A percentile compares a stretch with the other conserved stretches of the same genome.
Conservation (phyloP, 2,113 vertebrate genomes). For the Anseranas semipalmata region DNA sequence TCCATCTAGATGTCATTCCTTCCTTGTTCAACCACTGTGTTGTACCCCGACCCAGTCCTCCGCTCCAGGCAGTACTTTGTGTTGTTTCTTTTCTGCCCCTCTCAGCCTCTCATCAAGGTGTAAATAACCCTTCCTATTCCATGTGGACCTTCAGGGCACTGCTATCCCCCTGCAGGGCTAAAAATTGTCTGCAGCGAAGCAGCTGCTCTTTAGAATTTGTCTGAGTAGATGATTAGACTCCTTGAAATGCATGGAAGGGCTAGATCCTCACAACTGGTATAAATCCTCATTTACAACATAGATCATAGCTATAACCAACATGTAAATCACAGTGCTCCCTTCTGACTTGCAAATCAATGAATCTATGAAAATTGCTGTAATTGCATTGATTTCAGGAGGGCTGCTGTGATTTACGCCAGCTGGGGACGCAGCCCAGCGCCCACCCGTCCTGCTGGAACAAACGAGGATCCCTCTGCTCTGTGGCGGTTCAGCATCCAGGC, state of each 20-base stretch:
- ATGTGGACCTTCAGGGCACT: neutral
- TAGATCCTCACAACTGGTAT: neutral
- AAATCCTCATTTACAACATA: slow-evolving; percentile 56
- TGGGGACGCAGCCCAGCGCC: neutral
- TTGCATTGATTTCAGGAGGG: slow-evolving; percentile 59
- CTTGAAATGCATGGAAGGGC: neutral
- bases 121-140: neutral
- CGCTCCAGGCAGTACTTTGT: neutral
- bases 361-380: slow-evolving; percentile 64
- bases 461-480: neutral
- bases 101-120: neutral
- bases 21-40: neutral
- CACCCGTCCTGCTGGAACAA: slow-evolving; percentile 57
- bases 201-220: slow-evolving; percentile 9
- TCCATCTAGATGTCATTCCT: neutral
- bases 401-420: neutral
- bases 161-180: neutral
- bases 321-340: slow-evolving; percentile 62
- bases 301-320: slow-evolving; percentile 42
- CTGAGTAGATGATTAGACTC: slow-evolving; percentile 9
- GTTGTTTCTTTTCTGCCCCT: neutral
- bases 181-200: slow-evolving; percentile 21
- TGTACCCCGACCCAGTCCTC: neutral
- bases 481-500: neutral
- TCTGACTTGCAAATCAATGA: slow-evolving; percentile 53